phyloP scores from a whole-genome alignment of 2,113 vertebrate species.

The Hyperoodon ampullatus region DNA sequence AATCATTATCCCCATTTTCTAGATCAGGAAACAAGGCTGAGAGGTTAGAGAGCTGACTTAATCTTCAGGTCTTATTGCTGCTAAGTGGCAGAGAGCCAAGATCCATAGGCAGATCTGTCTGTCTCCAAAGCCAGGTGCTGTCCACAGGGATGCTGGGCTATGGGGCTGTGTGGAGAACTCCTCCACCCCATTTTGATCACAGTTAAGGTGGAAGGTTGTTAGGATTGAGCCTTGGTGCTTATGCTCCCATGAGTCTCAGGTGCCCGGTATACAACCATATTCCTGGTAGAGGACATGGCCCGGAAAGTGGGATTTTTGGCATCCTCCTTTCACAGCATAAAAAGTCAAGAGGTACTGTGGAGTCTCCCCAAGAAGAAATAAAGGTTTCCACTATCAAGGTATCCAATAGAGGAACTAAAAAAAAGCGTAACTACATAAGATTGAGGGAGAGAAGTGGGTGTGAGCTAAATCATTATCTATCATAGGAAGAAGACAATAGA shows the following conservation, averaged over 20 bases:
- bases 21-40: neutral
- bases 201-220: neutral
- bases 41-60: slow-evolving; percentile 1
- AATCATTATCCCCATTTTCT: slow-evolving; percentile 4
- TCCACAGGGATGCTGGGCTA: neutral
- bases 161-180: neutral
- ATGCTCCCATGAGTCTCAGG: neutral
- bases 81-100: neutral
- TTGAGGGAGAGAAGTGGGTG: neutral
- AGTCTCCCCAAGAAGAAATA: slow-evolving; percentile 7
- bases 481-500: slow-evolving; percentile 19
- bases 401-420: neutral
- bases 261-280: neutral
- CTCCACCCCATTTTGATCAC: neutral
- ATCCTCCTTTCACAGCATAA: neutral
- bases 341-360: neutral
- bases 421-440: neutral
- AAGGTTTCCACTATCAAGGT: neutral
- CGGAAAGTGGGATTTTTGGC: neutral
- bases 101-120: neutral
- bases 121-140: neutral
- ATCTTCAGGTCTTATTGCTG: neutral
- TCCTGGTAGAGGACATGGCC: neutral
- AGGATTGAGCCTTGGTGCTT: neutral
- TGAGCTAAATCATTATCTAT: neutral